Percentiles rank a stretch among this genome's conserved stretches.
Conservation (phyloP, 2,888 invertebrate genomes). For the Phalera bucephala region DNA sequence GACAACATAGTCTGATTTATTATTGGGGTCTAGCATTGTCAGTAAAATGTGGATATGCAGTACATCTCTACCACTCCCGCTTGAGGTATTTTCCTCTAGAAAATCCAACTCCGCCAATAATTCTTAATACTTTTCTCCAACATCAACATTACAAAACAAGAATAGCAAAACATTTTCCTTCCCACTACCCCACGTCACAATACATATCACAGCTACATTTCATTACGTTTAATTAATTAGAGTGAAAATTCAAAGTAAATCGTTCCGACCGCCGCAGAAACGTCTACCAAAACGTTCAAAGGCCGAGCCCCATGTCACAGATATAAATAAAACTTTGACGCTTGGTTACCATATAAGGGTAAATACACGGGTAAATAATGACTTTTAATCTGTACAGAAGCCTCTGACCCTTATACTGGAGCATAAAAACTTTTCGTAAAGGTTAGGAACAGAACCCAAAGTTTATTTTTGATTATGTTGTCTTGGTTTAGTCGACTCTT, state of each 20-base stretch:
- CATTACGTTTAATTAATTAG: constrained; percentile 17
- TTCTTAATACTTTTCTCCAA: no score
- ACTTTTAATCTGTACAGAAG: constrained; percentile 71
- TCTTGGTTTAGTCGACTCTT: constrained; percentile 35
- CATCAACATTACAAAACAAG: no score
- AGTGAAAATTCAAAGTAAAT: constrained; percentile 31
- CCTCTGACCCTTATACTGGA: constrained; percentile 62
- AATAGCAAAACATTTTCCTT: no score
- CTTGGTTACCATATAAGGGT: constrained; percentile 59
- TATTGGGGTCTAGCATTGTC: no score
- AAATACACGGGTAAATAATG: constrained; percentile 71
- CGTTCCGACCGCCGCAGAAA: constrained; percentile 44
- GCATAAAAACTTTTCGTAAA: constrained; percentile 61
- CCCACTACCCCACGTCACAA: no score
- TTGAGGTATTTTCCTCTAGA: no score
- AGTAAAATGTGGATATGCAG: no score
- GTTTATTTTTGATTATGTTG: constrained; percentile 71
- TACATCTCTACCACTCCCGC: no score
- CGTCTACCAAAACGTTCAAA: constrained; percentile 47
- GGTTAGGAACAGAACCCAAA: constrained; percentile 58
- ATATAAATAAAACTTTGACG: constrained; percentile 74
- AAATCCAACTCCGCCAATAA: no score
- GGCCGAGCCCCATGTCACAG: constrained; percentile 65
- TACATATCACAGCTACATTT: no score
- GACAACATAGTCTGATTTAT: no score